Percentiles rank a stretch among this genome's conserved stretches.
These are phyloP conservation scores for Columba guinea DNA, from an alignment of 2,797 vertebrate species.

Conservation along the genomic window DNA sequence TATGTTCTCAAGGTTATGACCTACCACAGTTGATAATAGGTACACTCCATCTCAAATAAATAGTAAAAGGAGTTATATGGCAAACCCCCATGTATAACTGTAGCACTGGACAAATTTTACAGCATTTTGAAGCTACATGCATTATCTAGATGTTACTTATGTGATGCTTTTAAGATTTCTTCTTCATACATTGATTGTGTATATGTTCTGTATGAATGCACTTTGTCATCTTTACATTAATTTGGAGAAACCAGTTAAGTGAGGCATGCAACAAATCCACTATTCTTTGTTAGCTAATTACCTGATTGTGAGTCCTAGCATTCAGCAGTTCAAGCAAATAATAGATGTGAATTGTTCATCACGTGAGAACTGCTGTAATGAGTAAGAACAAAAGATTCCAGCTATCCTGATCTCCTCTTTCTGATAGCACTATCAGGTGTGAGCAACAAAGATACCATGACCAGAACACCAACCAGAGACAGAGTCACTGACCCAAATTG, in stretches of 20 bases:
- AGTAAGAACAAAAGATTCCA: neutral
- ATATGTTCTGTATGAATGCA: neutral
- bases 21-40: neutral
- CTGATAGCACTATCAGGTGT: neutral
- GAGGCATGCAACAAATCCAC: neutral
- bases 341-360: slow-evolving; percentile 41
- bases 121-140: neutral
- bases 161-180: neutral
- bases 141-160: neutral
- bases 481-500: neutral
- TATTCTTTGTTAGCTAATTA: slow-evolving; percentile 16
- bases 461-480: neutral
- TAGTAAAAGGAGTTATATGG: neutral
- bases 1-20: neutral
- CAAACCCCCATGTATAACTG: neutral
- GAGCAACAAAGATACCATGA: neutral
- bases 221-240: neutral
- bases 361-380: neutral
- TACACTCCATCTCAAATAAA: neutral
- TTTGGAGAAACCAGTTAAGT: neutral
- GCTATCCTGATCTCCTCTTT: neutral
- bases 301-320: neutral
- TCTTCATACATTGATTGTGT: neutral
- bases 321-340: slow-evolving; percentile 14
- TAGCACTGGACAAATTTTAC: neutral